These are phyloP conservation scores for Cotesia vestalis DNA, from an alignment of 1,140 invertebrate genomes.

Conservation along the genomic window DNA sequence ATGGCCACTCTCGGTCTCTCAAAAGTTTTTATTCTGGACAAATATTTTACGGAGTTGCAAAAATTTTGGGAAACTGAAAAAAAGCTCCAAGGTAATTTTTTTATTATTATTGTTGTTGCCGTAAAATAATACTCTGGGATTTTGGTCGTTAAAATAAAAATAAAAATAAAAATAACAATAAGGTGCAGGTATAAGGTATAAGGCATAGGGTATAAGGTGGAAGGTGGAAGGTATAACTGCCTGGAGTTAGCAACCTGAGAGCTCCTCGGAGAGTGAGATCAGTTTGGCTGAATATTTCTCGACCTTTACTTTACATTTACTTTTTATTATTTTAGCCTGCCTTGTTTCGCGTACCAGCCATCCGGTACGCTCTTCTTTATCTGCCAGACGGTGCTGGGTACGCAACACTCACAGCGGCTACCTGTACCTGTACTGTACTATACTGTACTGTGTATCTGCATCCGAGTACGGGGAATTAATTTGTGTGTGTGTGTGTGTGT, in stretches of 20 bases:
- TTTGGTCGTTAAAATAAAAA: neutral
- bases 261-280: neutral
- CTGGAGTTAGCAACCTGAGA: constrained; percentile 23
- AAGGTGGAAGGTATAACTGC: constrained; percentile 19
- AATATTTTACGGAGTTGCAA: constrained; percentile 94
- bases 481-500: no score
- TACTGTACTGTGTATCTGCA: no score
- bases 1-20: constrained; percentile 93
- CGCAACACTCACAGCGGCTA: no score
- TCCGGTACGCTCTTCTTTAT: neutral
- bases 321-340: constrained; percentile 26
- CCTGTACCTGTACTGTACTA: no score
- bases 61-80: constrained; percentile 97
- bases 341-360: constrained; percentile 2
- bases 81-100: constrained; percentile 85
- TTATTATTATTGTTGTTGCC: neutral
- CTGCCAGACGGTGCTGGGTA: no score
- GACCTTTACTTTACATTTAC: constrained; percentile 29
- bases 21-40: constrained; percentile 97
- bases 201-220: neutral
- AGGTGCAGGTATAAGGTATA: neutral
- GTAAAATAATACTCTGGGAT: no score
- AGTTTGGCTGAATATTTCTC: constrained; percentile 16
- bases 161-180: constrained; percentile 7
- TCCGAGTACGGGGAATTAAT: no score